Evolutionary conservation across 2,888 invertebrate species (phyloP).

Genomic region (Oxyteleia sp.): DNA sequence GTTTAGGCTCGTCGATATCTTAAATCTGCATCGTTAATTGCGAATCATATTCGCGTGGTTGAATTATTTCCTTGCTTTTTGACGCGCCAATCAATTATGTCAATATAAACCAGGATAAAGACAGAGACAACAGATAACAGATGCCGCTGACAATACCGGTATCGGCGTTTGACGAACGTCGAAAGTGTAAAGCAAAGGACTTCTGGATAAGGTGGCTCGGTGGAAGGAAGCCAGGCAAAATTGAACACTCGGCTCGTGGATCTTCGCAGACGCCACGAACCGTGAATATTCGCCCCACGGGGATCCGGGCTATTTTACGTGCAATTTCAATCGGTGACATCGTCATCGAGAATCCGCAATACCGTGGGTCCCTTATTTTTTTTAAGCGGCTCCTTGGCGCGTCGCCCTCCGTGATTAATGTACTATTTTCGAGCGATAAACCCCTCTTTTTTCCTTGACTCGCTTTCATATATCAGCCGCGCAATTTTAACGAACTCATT

Average conservation of each 20-base stretch:
- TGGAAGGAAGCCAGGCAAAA: constrained; percentile 66
- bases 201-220: constrained; percentile 6
- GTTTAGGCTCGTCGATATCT: not conserved
- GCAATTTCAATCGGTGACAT: too few species aligned
- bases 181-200: constrained; percentile 43
- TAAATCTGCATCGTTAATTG: constrained; percentile 26
- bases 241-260: constrained; percentile 72
- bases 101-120: constrained; percentile 56
- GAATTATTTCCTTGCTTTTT: constrained; percentile 77
- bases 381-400: too few species aligned
- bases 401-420: too few species aligned
- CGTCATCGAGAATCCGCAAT: too few species aligned
- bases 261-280: constrained; percentile 45
- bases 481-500: too few species aligned
- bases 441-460: too few species aligned
- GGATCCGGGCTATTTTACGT: too few species aligned
- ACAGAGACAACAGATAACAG: constrained; percentile 18
- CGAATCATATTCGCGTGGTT: constrained; percentile 52
- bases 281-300: constrained; percentile 83
- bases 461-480: too few species aligned
- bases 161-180: constrained; percentile 17
- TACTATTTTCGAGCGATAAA: too few species aligned
- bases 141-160: constrained; percentile 43
- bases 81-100: constrained; percentile 79
- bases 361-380: too few species aligned